Evolutionary conservation across 37 sponge, comb jelly and placozoan genomes (phyloP).

Genomic region (Theonella swinhoei): DNA sequence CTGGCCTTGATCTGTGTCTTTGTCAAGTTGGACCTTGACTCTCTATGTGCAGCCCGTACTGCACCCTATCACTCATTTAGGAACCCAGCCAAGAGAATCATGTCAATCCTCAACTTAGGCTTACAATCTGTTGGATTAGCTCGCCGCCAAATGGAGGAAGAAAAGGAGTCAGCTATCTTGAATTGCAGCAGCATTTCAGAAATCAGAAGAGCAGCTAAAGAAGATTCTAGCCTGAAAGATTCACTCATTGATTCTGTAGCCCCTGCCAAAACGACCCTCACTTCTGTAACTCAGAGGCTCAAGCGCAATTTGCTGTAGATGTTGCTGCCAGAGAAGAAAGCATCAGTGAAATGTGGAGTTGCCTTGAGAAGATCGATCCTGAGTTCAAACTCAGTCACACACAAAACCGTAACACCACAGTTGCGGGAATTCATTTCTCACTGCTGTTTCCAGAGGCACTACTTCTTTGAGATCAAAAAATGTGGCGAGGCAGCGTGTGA

Average conservation of each 20-base stretch:
- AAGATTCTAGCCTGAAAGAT: neutral
- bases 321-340: conserved; percentile 3
- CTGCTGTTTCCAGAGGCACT: conserved; percentile 22
- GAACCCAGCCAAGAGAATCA: conserved; percentile 24
- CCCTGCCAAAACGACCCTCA: conserved; percentile 13
- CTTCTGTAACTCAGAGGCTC: conserved; percentile 5
- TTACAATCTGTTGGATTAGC: conserved; percentile 24
- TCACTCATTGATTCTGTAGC: conserved; percentile 6
- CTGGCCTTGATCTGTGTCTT: conserved; percentile 23
- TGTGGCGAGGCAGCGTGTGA: conserved; percentile 21
- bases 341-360: conserved; percentile 6
- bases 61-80: conserved; percentile 34
- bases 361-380: neutral
- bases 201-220: conserved; percentile 13
- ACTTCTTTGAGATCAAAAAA: conserved; percentile 25
- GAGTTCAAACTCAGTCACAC: too few species aligned
- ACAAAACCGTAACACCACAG: too few species aligned
- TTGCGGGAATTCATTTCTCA: conserved; percentile 33
- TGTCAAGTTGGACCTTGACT: conserved; percentile 13
- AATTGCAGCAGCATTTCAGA: conserved; percentile 1
- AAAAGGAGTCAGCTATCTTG: neutral
- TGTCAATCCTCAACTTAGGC: conserved; percentile 27
- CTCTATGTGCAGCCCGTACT: conserved; percentile 20
- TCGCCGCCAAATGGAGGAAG: conserved; percentile 4
- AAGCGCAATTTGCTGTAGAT: conserved; percentile 2